A percentile compares a stretch with the other conserved stretches of the same genome.
Conservation (phyloP, 1,140 invertebrate genomes). For the Archegozetes longisetosus region DNA sequence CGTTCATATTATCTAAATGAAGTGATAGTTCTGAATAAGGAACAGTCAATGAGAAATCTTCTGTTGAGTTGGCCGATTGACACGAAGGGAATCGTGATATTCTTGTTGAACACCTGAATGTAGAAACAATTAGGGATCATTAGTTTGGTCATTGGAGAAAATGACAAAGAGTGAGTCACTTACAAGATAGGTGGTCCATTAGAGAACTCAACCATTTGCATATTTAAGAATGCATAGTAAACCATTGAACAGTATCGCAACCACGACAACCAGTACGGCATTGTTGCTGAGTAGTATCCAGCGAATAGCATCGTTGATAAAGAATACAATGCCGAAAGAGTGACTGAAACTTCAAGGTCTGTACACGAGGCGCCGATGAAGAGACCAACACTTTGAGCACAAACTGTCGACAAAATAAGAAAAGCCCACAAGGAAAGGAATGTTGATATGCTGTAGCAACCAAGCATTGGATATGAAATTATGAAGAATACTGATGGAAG, state of each 20-base stretch:
- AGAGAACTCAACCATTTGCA: conserved; percentile 65
- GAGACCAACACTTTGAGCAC: conserved; percentile 54
- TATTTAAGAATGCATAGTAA: conserved; percentile 68
- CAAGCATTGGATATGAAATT: conserved; percentile 62
- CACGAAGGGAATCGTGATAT: conserved; percentile 50
- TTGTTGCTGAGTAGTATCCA: conserved; percentile 60
- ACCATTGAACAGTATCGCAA: conserved; percentile 56
- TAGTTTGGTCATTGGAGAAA: neutral
- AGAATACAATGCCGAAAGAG: conserved; percentile 59
- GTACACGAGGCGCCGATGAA: conserved; percentile 64
- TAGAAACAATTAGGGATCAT: conserved; percentile 9
- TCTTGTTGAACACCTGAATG: conserved; percentile 41
- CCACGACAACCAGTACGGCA: conserved; percentile 61
- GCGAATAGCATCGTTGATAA: conserved; percentile 63
- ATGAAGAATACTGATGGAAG: conserved; percentile 59
- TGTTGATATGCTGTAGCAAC: conserved; percentile 34
- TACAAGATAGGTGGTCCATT: conserved; percentile 50
- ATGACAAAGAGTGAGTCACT: conserved; percentile 27
- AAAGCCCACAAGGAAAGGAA: conserved; percentile 54
- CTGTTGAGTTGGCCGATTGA: conserved; percentile 26
- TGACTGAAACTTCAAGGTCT: conserved; percentile 62
- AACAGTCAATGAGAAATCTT: conserved; percentile 31
- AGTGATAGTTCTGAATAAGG: conserved; percentile 48
- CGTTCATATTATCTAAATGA: conserved; percentile 24
- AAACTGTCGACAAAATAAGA: conserved; percentile 34